Percentiles rank a stretch among this genome's conserved stretches.
These are phyloP conservation scores for Luperina nickerlii DNA, from an alignment of 2,888 invertebrate species.

Conservation along the genomic window DNA sequence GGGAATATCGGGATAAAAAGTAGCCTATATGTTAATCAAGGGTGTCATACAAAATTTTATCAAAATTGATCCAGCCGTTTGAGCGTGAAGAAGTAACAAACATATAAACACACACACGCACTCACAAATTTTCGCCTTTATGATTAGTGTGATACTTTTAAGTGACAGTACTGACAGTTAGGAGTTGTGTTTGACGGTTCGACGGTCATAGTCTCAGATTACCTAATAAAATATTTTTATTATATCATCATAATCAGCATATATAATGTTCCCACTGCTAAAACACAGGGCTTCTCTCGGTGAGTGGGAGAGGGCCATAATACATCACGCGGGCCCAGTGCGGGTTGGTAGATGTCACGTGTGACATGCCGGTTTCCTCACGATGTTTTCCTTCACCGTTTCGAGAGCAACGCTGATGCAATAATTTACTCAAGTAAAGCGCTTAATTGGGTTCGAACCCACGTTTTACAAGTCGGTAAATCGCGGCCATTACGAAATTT, in stretches of 20 bases:
- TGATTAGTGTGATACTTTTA: background rate
- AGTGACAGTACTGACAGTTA: background rate
- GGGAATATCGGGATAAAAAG: too few relatives aligned
- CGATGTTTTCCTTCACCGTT: background rate
- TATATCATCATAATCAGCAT: background rate
- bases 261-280: background rate
- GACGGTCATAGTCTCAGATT: background rate
- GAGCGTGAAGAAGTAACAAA: too few relatives aligned
- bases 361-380: background rate
- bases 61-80: too few relatives aligned
- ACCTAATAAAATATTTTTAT: background rate
- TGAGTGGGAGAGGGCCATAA: background rate
- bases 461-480: background rate
- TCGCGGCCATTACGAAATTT: background rate
- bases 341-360: background rate
- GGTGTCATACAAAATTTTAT: too few relatives aligned
- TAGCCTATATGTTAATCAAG: too few relatives aligned
- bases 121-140: too few relatives aligned
- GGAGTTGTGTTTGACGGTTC: background rate
- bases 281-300: background rate
- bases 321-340: background rate
- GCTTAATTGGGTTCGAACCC: too few relatives aligned
- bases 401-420: background rate
- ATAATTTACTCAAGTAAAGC: too few relatives aligned
- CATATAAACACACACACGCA: too few relatives aligned